Percentiles rank a stretch among this genome's conserved stretches.
Conservation (phyloP, 1,140 invertebrate species). For the Ceratosolen fusciceps region DNA sequence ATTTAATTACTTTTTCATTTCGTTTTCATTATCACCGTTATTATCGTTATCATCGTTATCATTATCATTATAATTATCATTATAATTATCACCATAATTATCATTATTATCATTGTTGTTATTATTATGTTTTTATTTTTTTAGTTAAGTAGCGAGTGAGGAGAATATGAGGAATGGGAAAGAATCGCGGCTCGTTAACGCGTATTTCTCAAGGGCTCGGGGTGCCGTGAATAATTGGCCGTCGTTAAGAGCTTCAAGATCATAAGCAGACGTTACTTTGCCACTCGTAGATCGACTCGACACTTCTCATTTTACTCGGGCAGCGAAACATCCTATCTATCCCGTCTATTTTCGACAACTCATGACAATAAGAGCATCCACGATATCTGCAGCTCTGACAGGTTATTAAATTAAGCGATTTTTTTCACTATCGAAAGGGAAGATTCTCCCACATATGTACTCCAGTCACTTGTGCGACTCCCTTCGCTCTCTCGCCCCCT, state of each 20-base stretch:
- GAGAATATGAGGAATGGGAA: conserved; percentile 43
- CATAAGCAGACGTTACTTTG: conserved; percentile 46
- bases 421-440: conserved; percentile 54
- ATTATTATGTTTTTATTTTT: too few relatives aligned
- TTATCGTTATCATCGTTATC: too few relatives aligned
- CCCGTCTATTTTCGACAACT: conserved; percentile 33
- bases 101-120: too few relatives aligned
- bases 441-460: conserved; percentile 35
- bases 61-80: too few relatives aligned
- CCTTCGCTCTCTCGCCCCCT: neutral
- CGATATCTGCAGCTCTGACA: conserved; percentile 54
- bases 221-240: conserved; percentile 60
- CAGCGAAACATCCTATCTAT: neutral
- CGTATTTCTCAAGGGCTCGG: conserved; percentile 52
- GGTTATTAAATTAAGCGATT: conserved; percentile 69
- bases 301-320: conserved; percentile 16
- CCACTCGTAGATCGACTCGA: neutral
- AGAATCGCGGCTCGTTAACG: conserved; percentile 56
- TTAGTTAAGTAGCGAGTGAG: conserved; percentile 23
- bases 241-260: conserved; percentile 57
- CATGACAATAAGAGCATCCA: conserved; percentile 14
- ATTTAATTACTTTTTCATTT: too few relatives aligned
- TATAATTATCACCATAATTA: too few relatives aligned
- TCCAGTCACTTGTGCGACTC: neutral
- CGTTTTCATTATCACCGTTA: too few relatives aligned